A percentile compares a stretch with the other conserved stretches of the same genome.
phyloP scores from a whole-genome alignment of 2,113 vertebrate species.

The Rallus limicola region DNA sequence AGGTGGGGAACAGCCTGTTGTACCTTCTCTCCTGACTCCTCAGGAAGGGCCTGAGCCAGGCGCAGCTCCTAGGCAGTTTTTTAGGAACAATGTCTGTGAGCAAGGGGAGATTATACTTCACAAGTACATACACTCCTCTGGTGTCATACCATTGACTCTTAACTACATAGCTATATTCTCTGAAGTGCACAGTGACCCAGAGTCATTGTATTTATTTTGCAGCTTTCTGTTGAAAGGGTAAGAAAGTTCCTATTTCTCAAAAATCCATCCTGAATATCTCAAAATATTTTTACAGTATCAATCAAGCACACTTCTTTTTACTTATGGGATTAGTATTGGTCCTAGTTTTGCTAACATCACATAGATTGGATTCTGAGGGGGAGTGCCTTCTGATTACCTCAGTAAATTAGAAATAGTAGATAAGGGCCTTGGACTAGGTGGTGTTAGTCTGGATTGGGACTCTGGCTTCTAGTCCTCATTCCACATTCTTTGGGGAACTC shows the following conservation, averaged over 20 bases:
- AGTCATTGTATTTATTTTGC: not conserved
- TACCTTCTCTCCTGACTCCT: too few relatives aligned
- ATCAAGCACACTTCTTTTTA: not conserved
- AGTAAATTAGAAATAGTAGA: not conserved
- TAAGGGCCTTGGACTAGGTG: not conserved
- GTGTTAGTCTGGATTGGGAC: not conserved
- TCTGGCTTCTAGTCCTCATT: not conserved
- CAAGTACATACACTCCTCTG: not conserved
- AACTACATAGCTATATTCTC: not conserved
- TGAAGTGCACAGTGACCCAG: not conserved
- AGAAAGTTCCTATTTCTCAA: not conserved
- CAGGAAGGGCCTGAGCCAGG: accelerated
- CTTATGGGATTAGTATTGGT: not conserved
- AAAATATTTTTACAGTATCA: not conserved
- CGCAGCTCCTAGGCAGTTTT: accelerated
- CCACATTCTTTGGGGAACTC: not conserved
- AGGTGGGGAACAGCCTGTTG: accelerated
- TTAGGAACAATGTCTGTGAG: not conserved
- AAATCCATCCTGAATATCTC: not conserved
- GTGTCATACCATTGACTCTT: not conserved
- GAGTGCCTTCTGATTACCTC: not conserved
- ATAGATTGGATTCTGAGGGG: not conserved
- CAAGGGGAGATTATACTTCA: not conserved
- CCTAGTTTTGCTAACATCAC: not conserved
- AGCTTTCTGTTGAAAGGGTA: not conserved